Evolutionary conservation across 2,888 invertebrate species (phyloP), one percentile per base, ranked within the genome.

Genomic region (Nomada hirtipes): DNA sequence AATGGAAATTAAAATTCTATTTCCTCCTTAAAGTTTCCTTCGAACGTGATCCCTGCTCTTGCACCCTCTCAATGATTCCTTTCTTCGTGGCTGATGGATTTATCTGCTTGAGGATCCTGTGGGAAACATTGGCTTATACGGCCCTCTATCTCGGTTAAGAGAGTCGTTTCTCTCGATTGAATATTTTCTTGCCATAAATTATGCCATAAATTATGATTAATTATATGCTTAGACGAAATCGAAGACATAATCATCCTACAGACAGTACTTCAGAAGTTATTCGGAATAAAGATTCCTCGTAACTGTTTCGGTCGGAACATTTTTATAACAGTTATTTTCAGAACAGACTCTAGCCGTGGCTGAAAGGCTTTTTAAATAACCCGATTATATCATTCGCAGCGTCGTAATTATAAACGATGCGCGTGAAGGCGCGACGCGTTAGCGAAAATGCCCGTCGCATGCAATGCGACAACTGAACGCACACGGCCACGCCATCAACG

Each of bases 321-420:
- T 36, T 36, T 36, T 36, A 4, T 36, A 7, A 4, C 36, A 7
- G 36, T 36, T 36, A 36, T 36, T 36, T 36, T 36, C 1, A 7
- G 36, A 7, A 7, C 4, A 36, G 7, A 36, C 4, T 36, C 47
- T 10, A 11, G 47, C 47, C 47, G 47, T 10, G 47, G 76, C 64
- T 74, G 81, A 76, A 80, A 85, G 59, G 87, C 86, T 86, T 86
- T 86, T 86, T 84, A 84, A 86, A 86, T 86, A 86, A 86, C 86
- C 79, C 78, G 79, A 86, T 86, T 85, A 86, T 76, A 86, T 76
- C 80, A 86, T 85, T 86, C 79, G 82, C 60, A 57, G 61, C 36
- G 59, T 65, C 75, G 83, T 86, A 85, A 86, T 86, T 83, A 78
- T 69, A 72, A 70, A 74, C 78, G 86, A 86, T 82, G 82, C 65